Evolutionary conservation across 1,140 invertebrate genomes (phyloP), one percentile per base, ranked within the genome.

Genomic region (Drosophila tani): DNA sequence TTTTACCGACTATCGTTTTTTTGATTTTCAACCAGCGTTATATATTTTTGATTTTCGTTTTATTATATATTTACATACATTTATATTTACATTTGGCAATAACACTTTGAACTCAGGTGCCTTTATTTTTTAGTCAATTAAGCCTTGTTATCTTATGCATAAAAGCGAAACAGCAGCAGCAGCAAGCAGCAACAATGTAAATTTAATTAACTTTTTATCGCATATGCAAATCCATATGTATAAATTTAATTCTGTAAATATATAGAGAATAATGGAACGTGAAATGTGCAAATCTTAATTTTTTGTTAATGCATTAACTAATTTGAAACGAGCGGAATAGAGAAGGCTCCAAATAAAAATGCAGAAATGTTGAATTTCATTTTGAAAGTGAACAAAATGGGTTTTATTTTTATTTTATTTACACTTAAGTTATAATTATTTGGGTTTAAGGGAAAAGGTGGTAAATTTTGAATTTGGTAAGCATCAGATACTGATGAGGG

Each of bases 61-160:
- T 71, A 65, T 67, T 62, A 50, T 67, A 53, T 35, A 53, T 17
- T 11, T 35, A 35, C n/a, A 0, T 73, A 71, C 55, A 60, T 79
- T 51, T 75, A 75, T 51, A 66, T 82, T 67, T 80, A 60, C 29
- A 79, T 64, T 85, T 82, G 82, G 82, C 78, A 85, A 85, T 85
- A 86, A 86, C 83, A 86, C 63, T 87, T 86, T 86, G 82, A 91
- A 91, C 86, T 91, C 86, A 91, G 86, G 86, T 91, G 87, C 87
- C 87, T 91, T 91, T 86, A 82, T 51, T 66, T 91, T 63, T 55
- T 91, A 91, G 88, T 91, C 88, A 88, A 67, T 88, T 91, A 91
- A 91, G 84, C 59, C 73, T 91, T 91, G 87, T 88, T 88, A 88
- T 90, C 85, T 90, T 88, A 88, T 84, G 78, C 81, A 85, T 88